Base-by-base conservation (phyloP, 2,888 invertebrate genomes). In the Drosophila tanythrix region DNA sequence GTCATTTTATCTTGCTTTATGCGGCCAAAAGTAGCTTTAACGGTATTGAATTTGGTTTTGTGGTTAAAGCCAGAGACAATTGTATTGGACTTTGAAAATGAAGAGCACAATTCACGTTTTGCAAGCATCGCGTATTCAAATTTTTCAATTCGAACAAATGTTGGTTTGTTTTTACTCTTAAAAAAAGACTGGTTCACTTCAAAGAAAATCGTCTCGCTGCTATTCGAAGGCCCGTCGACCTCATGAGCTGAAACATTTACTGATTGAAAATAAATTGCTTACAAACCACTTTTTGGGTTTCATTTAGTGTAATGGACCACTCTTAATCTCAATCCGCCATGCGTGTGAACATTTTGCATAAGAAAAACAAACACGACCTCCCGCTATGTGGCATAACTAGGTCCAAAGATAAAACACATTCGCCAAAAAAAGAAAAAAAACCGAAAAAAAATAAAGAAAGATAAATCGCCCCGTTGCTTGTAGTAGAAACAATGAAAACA, bases 381-480 rank as follows among this genome's bases (percentile, higher is more conserved):
- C 57, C 46, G 35, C 66, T 48, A 59, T 43, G 50, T 48, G n/a
- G 46, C 35, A 25, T 46, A 46, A 15, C n/a, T 51, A 46, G 36
- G 36, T 29, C 43, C 55, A 21, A 51, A 69, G 59, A 76, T 68
- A 67, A 76, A 72, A 61, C 29, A 59, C 52, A 69, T 66, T 86
- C 68, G 63, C 21, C 58, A 53, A 52, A 52, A 55, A 50, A 15
- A 35, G 56, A 55, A 43, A 59, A 52, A 60, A 55, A 74, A 35
- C 15, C 33, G 10, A 3, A 46, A 7, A n/a, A 56, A 31, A 71
- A 51, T 52, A 48, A 52, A 58, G 46, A 67, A 64, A 83, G 88
- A 85, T 90, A 81, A 87, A 85, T 90, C 65, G 76, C 64, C 58
- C 36, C 51, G 70, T 83, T 72, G 81, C 87, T 78, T 76, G 75